Evolutionary conservation across 2,888 invertebrate species (phyloP).

Genomic region (Acrocyrtus sp.): DNA sequence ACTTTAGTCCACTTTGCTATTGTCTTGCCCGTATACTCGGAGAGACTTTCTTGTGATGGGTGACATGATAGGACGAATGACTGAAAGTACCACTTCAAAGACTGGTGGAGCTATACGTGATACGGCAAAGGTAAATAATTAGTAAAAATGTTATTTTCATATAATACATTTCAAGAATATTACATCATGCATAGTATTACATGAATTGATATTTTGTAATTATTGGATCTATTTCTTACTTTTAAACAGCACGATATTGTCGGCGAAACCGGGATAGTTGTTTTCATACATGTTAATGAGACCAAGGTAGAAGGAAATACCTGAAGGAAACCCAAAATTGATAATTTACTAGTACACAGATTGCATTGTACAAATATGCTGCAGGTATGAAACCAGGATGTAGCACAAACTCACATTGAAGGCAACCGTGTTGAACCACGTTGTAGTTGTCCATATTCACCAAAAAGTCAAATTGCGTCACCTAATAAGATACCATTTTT

Average conservation of each 20-base stretch:
- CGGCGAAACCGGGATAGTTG: constrained; percentile 20
- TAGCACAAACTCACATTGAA: constrained; percentile 10
- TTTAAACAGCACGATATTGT: constrained; percentile 25
- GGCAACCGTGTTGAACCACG: constrained; percentile 32
- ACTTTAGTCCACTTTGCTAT: constrained; percentile 20
- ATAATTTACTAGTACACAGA: neutral
- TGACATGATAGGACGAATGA: constrained; percentile 31
- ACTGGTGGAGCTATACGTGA: constrained; percentile 39
- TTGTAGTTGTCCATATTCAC: constrained; percentile 35
- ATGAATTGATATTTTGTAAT: too few relatives aligned
- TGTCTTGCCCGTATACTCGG: constrained; percentile 31
- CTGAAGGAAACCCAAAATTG: neutral
- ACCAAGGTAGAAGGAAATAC: constrained; percentile 24
- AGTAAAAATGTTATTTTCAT: neutral
- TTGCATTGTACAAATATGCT: neutral
- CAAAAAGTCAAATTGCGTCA: constrained; percentile 31
- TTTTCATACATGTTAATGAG: constrained; percentile 27
- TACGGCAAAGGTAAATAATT: neutral
- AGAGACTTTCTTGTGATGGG: constrained; percentile 27
- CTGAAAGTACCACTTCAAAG: constrained; percentile 29
- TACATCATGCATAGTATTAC: too few relatives aligned
- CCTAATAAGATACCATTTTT: constrained; percentile 12
- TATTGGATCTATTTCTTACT: constrained; percentile 32
- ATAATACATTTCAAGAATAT: too few relatives aligned
- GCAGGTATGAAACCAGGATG: neutral